Percentiles rank a stretch among this genome's conserved stretches.
These are phyloP conservation scores for Tenualosa ilisha DNA, from an alignment of 2,797 vertebrate species.

Conservation along the genomic window DNA sequence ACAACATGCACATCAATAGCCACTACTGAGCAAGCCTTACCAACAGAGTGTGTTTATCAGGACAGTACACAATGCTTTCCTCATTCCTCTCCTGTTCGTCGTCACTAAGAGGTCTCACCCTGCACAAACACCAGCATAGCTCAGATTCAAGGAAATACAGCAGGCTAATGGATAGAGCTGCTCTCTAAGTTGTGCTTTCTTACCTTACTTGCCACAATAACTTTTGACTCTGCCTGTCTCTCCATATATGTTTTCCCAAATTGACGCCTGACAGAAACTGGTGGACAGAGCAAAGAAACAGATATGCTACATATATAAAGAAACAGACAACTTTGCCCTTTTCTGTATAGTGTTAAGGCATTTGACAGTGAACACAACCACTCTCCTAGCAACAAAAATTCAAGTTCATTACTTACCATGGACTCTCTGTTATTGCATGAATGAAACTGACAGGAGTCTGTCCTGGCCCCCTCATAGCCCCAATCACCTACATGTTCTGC, in stretches of 20 bases:
- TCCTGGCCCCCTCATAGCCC: not conserved
- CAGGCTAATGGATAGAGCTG: not conserved
- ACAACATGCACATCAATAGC: not conserved
- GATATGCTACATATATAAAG: not conserved
- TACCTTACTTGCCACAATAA: constrained; percentile 44
- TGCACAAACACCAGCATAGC: constrained; percentile 38
- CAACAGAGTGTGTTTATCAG: constrained; percentile 62
- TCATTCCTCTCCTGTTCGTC: constrained; percentile 63
- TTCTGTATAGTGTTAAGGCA: not conserved
- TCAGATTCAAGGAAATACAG: constrained; percentile 20
- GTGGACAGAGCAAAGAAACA: not conserved
- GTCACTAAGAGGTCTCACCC: constrained; percentile 71
- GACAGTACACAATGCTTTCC: constrained; percentile 63
- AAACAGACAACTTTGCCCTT: not conserved
- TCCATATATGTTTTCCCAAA: not conserved
- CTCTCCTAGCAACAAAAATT: not conserved
- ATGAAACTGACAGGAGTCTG: not conserved
- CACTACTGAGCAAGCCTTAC: constrained; percentile 47
- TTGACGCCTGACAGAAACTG: not conserved
- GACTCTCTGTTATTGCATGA: not conserved
- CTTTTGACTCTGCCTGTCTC: not conserved
- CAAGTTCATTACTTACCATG: not conserved
- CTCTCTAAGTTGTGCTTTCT: not conserved
- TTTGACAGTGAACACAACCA: not conserved
- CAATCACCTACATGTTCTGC: not conserved